Percentiles rank a stretch among this genome's conserved stretches.
Conservation (phyloP, 2,888 invertebrate genomes). For the Brachypalpus laphriformis region DNA sequence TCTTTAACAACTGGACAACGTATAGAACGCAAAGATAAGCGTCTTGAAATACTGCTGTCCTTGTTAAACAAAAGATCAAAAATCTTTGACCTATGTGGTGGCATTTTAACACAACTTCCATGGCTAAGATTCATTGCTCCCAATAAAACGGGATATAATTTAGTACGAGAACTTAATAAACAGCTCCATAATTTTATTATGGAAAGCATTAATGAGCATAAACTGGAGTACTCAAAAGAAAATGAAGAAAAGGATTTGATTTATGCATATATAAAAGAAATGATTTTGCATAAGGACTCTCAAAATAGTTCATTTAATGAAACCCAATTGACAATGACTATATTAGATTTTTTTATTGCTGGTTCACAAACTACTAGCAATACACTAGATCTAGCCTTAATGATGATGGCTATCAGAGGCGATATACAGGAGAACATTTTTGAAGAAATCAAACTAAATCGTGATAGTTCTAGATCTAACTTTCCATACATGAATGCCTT, state of each 20-base stretch:
- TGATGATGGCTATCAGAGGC: conserved; percentile 85
- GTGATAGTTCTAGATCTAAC: conserved; percentile 81
- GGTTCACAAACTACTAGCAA: conserved; percentile 87
- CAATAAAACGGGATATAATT: conserved; percentile 85
- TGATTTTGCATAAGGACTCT: conserved; percentile 80
- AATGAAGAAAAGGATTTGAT: conserved; percentile 85
- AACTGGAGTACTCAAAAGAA: conserved; percentile 82
- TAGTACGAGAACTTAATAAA: conserved; percentile 84
- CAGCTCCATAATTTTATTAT: conserved; percentile 84
- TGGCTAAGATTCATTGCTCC: conserved; percentile 87
- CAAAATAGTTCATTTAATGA: conserved; percentile 83
- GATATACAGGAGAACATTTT: conserved; percentile 85
- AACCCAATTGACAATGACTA: conserved; percentile 86
- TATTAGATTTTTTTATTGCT: conserved; percentile 88
- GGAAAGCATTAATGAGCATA: conserved; percentile 85
- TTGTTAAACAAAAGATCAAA: conserved; percentile 84
- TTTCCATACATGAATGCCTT: conserved; percentile 85
- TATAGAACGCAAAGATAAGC: conserved; percentile 82
- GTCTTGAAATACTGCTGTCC: conserved; percentile 82
- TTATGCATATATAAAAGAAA: conserved; percentile 86
- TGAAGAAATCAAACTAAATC: conserved; percentile 83
- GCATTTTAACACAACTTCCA: conserved; percentile 85
- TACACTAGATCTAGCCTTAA: conserved; percentile 86
- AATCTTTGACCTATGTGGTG: conserved; percentile 85
- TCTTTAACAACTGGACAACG: conserved; percentile 84